Evolutionary conservation across 23 tunicate genomes (phyloP).

Genomic region (Phallusia fumigata): DNA sequence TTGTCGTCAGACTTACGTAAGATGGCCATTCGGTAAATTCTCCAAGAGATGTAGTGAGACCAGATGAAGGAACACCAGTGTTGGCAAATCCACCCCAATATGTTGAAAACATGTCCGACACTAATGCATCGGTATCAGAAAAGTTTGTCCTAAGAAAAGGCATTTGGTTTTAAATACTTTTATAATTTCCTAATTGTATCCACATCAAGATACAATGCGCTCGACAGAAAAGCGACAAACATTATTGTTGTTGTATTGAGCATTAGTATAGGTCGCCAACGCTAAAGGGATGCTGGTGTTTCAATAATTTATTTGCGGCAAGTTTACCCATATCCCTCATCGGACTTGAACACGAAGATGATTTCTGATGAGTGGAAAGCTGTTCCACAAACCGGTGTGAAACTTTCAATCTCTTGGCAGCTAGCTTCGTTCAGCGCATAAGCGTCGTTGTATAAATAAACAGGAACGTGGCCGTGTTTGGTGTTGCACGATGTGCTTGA

Average conservation of each 20-base stretch:
- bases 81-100: conserved; percentile 78
- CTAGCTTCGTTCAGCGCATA: conserved; percentile 24
- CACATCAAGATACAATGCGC: too few species aligned
- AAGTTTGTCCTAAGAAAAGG: conserved; percentile 29
- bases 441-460: conserved; percentile 43
- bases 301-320: not conserved
- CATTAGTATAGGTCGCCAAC: not conserved
- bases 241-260: too few species aligned
- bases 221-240: too few species aligned
- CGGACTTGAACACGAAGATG: conserved; percentile 65
- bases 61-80: conserved; percentile 59
- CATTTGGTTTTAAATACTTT: too few species aligned
- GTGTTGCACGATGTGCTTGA: conserved; percentile 22
- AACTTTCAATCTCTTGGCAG: conserved; percentile 7
- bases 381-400: conserved; percentile 52
- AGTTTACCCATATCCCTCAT: conserved; percentile 60
- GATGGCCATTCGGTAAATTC: conserved; percentile 56
- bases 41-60: conserved; percentile 31
- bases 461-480: conserved; percentile 1
- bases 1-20: too few species aligned
- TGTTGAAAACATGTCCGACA: conserved; percentile 60
- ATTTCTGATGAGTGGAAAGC: conserved; percentile 85
- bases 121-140: conserved; percentile 30
- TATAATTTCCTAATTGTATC: too few species aligned
- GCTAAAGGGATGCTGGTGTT: too few species aligned